Evolutionary conservation across 2,113 vertebrate genomes (phyloP).

Genomic region (Crotophaga sulcirostris): DNA sequence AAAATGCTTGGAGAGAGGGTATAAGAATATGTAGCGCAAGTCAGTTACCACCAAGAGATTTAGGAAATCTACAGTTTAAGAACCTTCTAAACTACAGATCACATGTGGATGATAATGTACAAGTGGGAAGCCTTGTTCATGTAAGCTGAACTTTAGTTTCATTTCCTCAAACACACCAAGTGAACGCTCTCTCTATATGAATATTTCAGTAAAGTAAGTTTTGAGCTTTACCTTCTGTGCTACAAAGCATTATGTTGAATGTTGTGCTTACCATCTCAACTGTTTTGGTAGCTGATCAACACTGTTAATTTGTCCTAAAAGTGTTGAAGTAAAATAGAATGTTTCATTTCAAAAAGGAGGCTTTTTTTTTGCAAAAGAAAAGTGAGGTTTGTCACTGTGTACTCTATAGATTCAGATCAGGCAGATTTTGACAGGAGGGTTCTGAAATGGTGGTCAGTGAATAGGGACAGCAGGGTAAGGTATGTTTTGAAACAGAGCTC

Average conservation of each 20-base stretch:
- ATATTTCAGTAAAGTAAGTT: neutral
- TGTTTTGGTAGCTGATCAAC: neutral
- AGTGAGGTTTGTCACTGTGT: neutral
- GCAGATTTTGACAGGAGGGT: neutral
- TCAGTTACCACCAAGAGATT: neutral
- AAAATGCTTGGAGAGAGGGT: neutral
- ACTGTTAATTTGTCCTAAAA: neutral
- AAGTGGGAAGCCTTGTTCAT: neutral
- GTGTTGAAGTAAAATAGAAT: neutral
- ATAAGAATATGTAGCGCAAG: accelerated
- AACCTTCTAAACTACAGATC: neutral
- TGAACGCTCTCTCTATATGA: neutral
- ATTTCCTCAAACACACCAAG: neutral
- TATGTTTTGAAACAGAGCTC: neutral
- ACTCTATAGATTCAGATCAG: neutral
- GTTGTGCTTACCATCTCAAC: neutral
- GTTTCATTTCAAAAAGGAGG: neutral
- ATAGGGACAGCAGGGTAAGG: neutral
- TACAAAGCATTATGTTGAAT: neutral
- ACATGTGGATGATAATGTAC: neutral
- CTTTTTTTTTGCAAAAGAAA: neutral
- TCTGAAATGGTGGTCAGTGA: neutral
- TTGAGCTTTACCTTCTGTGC: neutral
- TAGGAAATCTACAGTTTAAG: neutral
- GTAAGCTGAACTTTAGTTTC: neutral